Percentiles rank a stretch among this genome's conserved stretches.
Conservation (phyloP, 2,113 vertebrate genomes). For the Diglossa brunneiventris region DNA sequence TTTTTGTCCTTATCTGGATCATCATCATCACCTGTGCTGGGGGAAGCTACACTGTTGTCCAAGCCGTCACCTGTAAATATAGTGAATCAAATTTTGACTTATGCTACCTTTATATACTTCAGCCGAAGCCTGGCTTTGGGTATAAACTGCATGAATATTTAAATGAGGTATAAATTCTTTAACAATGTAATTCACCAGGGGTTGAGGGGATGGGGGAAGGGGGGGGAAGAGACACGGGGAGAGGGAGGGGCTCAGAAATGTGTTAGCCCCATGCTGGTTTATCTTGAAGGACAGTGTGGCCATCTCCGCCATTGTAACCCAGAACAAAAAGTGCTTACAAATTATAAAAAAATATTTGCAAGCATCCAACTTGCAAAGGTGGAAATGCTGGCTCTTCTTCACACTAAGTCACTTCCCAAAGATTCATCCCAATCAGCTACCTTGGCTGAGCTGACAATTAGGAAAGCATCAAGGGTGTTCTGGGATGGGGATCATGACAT, state of each 20-base stretch:
- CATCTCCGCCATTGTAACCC: neutral
- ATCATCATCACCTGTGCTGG: constrained; percentile 98
- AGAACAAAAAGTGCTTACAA: neutral
- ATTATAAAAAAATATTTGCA: neutral
- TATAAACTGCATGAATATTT: constrained; percentile 77
- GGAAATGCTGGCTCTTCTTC: constrained; percentile 1
- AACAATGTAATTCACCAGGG: constrained; percentile 56
- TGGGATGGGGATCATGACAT: neutral
- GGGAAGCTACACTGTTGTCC: constrained; percentile 99
- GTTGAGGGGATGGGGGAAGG: neutral
- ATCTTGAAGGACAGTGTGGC: constrained; percentile 12
- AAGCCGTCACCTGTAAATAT: constrained; percentile 96
- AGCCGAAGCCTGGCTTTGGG: constrained; percentile 78
- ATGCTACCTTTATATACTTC: constrained; percentile 80
- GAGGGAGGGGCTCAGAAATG: constrained; percentile 36
- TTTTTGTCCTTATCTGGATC: constrained; percentile 99
- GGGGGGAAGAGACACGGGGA: constrained; percentile 11
- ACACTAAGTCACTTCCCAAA: constrained; percentile 8
- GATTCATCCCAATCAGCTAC: constrained; percentile 5
- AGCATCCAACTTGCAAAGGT: neutral
- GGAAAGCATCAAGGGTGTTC: neutral
- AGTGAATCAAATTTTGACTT: constrained; percentile 85
- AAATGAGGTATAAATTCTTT: constrained; percentile 72
- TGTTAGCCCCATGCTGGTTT: constrained; percentile 34
- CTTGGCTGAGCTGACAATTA: neutral